Conservation (phyloP, 2,797 vertebrate genomes). For the Leontocebus nigricollis region DNA sequence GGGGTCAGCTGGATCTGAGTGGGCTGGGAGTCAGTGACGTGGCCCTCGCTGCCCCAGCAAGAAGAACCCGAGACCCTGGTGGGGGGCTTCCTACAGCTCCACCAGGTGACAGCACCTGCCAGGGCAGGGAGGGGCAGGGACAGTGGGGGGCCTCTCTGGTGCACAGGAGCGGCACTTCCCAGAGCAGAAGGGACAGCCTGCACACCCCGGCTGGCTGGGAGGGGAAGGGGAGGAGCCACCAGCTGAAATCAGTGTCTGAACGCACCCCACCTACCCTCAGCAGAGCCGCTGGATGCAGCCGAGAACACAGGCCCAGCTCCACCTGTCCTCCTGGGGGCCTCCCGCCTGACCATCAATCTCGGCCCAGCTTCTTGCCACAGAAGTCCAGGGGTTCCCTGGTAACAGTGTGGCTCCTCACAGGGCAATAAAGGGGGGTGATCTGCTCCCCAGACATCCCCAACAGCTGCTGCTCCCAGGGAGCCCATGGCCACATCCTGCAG, state of each 20-base stretch:
- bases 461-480: neutral
- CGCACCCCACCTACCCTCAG: neutral
- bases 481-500: neutral
- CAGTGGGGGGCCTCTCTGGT: fast-evolving
- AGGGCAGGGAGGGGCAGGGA: neutral
- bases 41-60: fast-evolving
- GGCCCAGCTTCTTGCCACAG: fast-evolving
- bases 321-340: neutral
- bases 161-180: fast-evolving
- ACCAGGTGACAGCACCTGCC: neutral
- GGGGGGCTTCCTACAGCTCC: neutral
- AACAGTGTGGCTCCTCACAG: fast-evolving
- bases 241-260: neutral
- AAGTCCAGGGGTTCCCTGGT: neutral
- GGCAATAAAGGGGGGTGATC: neutral
- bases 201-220: neutral
- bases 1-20: neutral
- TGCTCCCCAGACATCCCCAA: neutral
- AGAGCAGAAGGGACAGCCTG: fast-evolving
- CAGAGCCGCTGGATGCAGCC: fast-evolving
- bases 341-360: fast-evolving
- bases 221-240: neutral
- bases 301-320: neutral
- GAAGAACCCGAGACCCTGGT: neutral
- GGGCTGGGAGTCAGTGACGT: too few species aligned